These are phyloP conservation scores for Gymnoscopelus braueri DNA, from an alignment of 2,797 vertebrate species.

Conservation along the genomic window DNA sequence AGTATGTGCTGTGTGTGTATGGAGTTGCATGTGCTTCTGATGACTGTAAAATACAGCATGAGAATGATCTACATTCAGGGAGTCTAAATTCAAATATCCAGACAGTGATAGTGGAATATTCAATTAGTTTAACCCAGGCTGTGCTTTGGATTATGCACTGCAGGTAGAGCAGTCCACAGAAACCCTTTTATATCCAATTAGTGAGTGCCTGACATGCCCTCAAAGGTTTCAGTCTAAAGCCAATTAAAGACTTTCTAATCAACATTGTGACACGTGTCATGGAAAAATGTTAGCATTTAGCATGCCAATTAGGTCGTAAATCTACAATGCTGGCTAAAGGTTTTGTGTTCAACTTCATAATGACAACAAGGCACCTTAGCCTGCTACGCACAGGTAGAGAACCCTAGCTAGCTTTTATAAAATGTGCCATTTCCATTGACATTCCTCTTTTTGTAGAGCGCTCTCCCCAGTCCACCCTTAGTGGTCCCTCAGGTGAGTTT, in stretches of 20 bases:
- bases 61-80: not conserved
- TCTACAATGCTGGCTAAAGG: conserved; percentile 47
- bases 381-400: conserved; percentile 33
- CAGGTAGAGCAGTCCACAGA: conserved; percentile 49
- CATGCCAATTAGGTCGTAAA: conserved; percentile 70
- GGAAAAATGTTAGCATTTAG: conserved; percentile 74
- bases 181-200: conserved; percentile 66
- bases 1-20: not conserved
- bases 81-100: conserved; percentile 24
- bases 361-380: conserved; percentile 49
- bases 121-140: conserved; percentile 30
- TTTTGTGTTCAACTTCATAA: conserved; percentile 54
- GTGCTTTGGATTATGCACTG: conserved; percentile 34
- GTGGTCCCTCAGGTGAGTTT: conserved; percentile 78
- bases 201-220: conserved; percentile 47
- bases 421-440: conserved; percentile 65
- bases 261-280: conserved; percentile 74
- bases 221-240: conserved; percentile 64
- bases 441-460: conserved; percentile 32
- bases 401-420: conserved; percentile 38
- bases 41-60: conserved; percentile 17
- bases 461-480: conserved; percentile 53
- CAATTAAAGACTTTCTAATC: conserved; percentile 76
- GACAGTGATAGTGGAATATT: conserved; percentile 19
- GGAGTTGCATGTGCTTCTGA: not conserved